These are phyloP conservation scores for Eumaeus atala DNA, from an alignment of 1,140 invertebrate genomes.

Conservation along the genomic window DNA sequence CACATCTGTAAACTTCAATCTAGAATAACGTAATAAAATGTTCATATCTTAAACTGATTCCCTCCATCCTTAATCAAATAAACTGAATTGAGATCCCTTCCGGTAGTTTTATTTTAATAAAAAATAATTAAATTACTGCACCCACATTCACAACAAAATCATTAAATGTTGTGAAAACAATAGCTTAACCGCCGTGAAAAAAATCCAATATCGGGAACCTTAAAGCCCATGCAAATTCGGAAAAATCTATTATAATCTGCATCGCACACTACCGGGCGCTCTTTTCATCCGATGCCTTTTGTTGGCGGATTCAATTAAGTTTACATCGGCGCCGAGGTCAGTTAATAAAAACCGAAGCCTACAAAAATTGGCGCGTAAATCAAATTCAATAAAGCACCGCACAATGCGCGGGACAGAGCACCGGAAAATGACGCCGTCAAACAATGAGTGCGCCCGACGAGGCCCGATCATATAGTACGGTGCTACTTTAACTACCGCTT, in stretches of 20 bases:
- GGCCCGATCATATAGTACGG: conserved; percentile 25
- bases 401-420: conserved; percentile 54
- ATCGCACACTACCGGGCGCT: conserved; percentile 70
- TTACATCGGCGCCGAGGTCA: conserved; percentile 72
- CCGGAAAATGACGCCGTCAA: conserved; percentile 58
- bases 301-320: conserved; percentile 72
- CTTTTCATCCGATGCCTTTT: conserved; percentile 71
- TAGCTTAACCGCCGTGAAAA: conserved; percentile 59
- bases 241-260: conserved; percentile 73
- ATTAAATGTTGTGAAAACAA: conserved; percentile 50
- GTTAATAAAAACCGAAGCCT: conserved; percentile 73
- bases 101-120: too few species aligned
- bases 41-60: too few species aligned
- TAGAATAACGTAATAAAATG: too few species aligned
- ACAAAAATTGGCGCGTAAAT: conserved; percentile 72
- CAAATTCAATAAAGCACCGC: conserved; percentile 69
- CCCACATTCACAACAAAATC: too few species aligned
- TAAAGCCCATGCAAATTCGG: conserved; percentile 68
- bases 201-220: conserved; percentile 63
- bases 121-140: too few species aligned
- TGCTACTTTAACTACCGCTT: too few species aligned
- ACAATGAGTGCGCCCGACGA: conserved; percentile 40
- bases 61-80: too few species aligned
- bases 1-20: too few species aligned
- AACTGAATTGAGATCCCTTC: too few species aligned